phyloP scores from a whole-genome alignment of 2,888 invertebrate genomes.

The Orchesella flavescens region DNA sequence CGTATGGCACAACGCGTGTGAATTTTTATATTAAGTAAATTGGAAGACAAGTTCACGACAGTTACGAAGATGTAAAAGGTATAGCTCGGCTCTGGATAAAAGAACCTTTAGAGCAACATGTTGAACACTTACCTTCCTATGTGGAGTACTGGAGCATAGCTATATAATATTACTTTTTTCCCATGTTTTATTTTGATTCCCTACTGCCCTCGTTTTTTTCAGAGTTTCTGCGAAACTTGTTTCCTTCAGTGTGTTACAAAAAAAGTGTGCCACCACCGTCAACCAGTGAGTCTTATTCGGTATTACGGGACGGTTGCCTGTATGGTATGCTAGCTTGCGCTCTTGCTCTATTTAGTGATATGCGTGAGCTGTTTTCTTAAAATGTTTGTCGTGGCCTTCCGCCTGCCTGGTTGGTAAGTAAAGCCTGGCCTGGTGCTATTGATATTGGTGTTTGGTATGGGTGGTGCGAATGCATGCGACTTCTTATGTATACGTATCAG shows the following conservation, averaged over 20 bases:
- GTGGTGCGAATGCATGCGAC: too few species aligned
- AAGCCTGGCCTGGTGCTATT: neutral
- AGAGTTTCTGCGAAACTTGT: constrained; percentile 13
- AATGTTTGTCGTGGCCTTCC: constrained; percentile 1
- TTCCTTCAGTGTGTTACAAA: neutral
- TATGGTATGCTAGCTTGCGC: neutral
- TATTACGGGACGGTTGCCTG: neutral
- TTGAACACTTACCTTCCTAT: constrained; percentile 6
- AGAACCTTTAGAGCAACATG: constrained; percentile 6
- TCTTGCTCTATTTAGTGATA: neutral
- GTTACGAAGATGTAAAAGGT: neutral
- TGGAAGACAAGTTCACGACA: constrained; percentile 10
- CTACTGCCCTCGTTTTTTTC: constrained; percentile 24
- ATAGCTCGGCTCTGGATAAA: too few species aligned
- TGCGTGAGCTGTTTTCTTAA: constrained; percentile 8
- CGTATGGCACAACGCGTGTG: too few species aligned
- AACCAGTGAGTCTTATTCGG: too few species aligned
- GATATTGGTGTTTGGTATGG: neutral
- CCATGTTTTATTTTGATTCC: constrained; percentile 7
- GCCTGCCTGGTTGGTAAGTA: neutral
- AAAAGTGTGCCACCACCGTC: constrained; percentile 6
- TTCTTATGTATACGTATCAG: neutral
- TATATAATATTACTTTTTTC: neutral
- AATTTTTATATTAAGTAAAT: too few species aligned
- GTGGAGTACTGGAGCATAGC: neutral